Conservation (phyloP, 2,888 invertebrate species). For the Pecten maximus region DNA sequence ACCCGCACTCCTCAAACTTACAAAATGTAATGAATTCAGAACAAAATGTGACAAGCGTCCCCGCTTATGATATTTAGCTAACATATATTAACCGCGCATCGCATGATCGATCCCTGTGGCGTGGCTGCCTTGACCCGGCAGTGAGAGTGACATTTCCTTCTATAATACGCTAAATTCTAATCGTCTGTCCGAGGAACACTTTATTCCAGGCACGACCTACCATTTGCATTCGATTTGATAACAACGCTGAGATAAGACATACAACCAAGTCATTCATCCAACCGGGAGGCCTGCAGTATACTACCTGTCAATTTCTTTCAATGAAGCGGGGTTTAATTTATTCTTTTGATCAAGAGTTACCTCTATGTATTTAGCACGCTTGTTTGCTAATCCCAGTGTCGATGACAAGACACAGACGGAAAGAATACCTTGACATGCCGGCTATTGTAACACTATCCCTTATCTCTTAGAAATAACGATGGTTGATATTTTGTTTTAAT, state of each 20-base stretch:
- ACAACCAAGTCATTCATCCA: not conserved
- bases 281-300: not conserved
- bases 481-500: not conserved
- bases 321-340: not conserved
- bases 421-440: not conserved
- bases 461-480: not conserved
- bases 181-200: not conserved
- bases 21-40: not conserved
- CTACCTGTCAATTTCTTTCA: not conserved
- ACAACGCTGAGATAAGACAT: not conserved
- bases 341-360: conserved; percentile 1
- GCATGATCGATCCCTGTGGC: not conserved
- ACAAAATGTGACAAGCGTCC: not conserved
- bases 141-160: not conserved
- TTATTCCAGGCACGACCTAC: not conserved
- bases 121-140: not conserved
- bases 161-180: not conserved
- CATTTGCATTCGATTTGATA: not conserved
- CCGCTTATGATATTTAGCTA: not conserved
- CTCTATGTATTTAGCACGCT: not conserved
- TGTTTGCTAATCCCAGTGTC: not conserved
- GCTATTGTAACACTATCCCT: not conserved
- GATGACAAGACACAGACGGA: not conserved
- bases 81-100: not conserved
- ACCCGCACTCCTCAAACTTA: not conserved